Conservation (phyloP, 2,888 invertebrate species). For the Agapostemon virescens region DNA sequence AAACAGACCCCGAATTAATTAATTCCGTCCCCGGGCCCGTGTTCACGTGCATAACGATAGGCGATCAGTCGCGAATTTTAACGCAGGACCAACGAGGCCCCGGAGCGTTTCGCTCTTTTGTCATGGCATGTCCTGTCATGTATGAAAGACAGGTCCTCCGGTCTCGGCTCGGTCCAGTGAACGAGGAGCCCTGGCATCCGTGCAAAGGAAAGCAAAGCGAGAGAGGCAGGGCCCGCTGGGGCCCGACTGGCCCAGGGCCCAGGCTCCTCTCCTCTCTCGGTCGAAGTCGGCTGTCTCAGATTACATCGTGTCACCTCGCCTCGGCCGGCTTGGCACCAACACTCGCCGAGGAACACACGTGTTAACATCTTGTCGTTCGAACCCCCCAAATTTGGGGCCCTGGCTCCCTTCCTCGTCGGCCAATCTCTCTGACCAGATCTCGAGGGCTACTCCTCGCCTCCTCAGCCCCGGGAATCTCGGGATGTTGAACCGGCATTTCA, state of each 20-base stretch:
- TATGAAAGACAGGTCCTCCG: constrained; percentile 64
- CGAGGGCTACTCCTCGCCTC: constrained; percentile 23
- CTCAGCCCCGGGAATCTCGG: constrained; percentile 22
- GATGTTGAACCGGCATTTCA: constrained; percentile 45
- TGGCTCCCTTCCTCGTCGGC: constrained; percentile 43
- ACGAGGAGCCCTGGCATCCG: constrained; percentile 45
- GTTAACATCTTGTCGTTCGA: constrained; percentile 78
- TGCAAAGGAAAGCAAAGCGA: constrained; percentile 51
- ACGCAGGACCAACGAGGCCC: constrained; percentile 52
- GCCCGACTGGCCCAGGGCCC: constrained; percentile 34
- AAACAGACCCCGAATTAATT: constrained; percentile 51
- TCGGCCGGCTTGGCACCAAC: constrained; percentile 66
- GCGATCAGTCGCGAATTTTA: constrained; percentile 57
- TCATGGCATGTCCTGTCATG: constrained; percentile 66
- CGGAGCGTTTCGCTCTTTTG: constrained; percentile 66
- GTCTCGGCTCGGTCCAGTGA: constrained; percentile 52
- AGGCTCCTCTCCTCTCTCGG: constrained; percentile 38
- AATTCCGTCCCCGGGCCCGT: constrained; percentile 40
- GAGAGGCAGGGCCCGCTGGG: constrained; percentile 42
- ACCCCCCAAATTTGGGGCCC: constrained; percentile 57
- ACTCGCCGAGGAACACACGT: constrained; percentile 71
- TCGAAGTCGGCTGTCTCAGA: constrained; percentile 76
- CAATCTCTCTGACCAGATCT: constrained; percentile 53
- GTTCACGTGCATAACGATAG: constrained; percentile 50
- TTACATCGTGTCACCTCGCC: constrained; percentile 78